Conservation (phyloP, 2,113 vertebrate species). For the Camelus bactrianus region DNA sequence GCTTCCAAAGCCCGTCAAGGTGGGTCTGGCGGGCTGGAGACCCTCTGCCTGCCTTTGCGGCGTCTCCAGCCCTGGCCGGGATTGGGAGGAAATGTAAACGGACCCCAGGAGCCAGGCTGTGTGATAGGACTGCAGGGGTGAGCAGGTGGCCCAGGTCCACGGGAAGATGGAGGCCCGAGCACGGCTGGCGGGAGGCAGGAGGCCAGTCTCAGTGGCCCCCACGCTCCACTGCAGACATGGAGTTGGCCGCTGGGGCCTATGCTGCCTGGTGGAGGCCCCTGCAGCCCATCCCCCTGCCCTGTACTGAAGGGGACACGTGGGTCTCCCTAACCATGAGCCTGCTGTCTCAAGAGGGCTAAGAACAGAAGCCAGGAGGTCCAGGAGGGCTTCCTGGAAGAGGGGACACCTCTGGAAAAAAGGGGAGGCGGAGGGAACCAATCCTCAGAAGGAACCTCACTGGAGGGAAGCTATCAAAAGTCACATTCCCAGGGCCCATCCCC, state of each 20-base stretch:
- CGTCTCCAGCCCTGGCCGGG: background rate
- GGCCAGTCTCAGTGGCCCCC: background rate
- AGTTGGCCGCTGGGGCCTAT: rapidly evolving
- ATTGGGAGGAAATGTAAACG: background rate
- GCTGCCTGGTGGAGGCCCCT: background rate
- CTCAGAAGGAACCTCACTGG: background rate
- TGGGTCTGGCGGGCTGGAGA: background rate
- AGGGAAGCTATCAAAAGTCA: background rate
- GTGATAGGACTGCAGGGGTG: background rate
- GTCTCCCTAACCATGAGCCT: too few relatives aligned
- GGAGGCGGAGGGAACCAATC: background rate
- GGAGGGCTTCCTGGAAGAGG: background rate
- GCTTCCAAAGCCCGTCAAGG: conserved; percentile 49
- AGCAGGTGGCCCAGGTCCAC: rapidly evolving
- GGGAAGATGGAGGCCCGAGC: rapidly evolving
- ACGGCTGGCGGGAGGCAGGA: background rate
- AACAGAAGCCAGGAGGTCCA: background rate
- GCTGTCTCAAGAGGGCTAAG: background rate
- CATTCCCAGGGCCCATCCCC: rapidly evolving
- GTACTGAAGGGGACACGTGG: background rate
- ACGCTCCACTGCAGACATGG: rapidly evolving
- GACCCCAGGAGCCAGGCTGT: background rate
- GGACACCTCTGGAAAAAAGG: background rate
- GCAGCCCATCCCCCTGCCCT: background rate
- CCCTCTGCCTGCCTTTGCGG: rapidly evolving